phyloP scores from a whole-genome alignment of 92 coral and sea anemone species.

The Zoanthus solanderi region DNA sequence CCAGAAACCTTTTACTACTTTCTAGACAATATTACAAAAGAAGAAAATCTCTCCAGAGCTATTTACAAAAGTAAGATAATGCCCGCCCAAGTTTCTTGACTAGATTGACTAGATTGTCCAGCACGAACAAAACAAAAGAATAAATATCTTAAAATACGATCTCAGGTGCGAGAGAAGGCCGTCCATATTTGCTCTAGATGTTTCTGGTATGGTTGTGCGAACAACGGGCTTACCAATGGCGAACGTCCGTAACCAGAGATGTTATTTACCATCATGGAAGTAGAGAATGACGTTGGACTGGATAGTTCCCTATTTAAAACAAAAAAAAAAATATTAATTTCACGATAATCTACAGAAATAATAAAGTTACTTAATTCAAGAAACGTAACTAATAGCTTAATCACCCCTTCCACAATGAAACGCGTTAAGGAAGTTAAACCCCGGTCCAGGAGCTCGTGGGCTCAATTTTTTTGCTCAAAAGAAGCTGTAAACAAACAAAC shows the following conservation, averaged over 20 bases:
- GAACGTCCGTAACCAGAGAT: slow-evolving; percentile 85
- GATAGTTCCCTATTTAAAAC: slow-evolving; percentile 58
- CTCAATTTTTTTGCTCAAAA: too few relatives aligned
- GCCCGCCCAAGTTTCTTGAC: neutral
- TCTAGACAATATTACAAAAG: slow-evolving; percentile 16
- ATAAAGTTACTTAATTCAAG: too few relatives aligned
- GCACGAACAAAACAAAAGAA: neutral
- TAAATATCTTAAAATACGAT: neutral
- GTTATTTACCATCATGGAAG: slow-evolving; percentile 73
- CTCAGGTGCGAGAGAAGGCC: slow-evolving; percentile 41
- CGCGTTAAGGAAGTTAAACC: too few relatives aligned
- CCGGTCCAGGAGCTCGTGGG: too few relatives aligned
- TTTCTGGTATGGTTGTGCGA: slow-evolving; percentile 45
- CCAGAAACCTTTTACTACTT: neutral
- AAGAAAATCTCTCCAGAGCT: slow-evolving; percentile 1
- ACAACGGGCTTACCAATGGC: slow-evolving; percentile 73
- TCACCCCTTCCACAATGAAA: too few relatives aligned
- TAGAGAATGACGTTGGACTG: slow-evolving; percentile 74
- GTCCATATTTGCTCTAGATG: slow-evolving; percentile 54
- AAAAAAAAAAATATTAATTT: too few relatives aligned
- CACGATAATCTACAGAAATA: too few relatives aligned
- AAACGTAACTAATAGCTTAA: too few relatives aligned
- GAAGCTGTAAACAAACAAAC: too few relatives aligned
- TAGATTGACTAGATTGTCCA: neutral
- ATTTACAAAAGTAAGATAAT: slow-evolving; percentile 29